These are phyloP conservation scores for Pachycephus smyrnensis DNA, from an alignment of 2,888 invertebrate species.

Conservation along the genomic window DNA sequence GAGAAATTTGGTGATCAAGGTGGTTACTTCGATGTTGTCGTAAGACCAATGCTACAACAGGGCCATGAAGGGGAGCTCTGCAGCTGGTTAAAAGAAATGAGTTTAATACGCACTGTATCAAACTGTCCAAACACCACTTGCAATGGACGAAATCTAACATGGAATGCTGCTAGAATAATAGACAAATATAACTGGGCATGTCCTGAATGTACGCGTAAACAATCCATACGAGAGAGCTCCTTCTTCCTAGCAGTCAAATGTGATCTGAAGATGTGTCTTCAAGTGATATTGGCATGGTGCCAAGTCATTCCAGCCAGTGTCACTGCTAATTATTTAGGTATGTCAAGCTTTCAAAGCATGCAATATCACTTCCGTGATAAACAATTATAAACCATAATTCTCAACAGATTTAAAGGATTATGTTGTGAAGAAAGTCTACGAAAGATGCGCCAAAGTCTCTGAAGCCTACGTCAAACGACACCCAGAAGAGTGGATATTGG, in stretches of 20 bases:
- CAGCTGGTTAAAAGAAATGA: conserved; percentile 69
- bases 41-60: conserved; percentile 68
- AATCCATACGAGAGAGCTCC: conserved; percentile 69
- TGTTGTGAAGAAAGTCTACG: conserved; percentile 72
- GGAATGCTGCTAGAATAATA: conserved; percentile 68
- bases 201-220: conserved; percentile 65
- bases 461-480: conserved; percentile 67
- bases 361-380: background rate
- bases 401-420: conserved; percentile 71
- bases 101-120: conserved; percentile 65
- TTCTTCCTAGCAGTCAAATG: conserved; percentile 76
- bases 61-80: conserved; percentile 70
- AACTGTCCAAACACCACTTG: conserved; percentile 65
- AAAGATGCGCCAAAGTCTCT: conserved; percentile 70
- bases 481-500: conserved; percentile 69
- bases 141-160: conserved; percentile 63
- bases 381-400: background rate
- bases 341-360: conserved; percentile 5
- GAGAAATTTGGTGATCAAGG: conserved; percentile 52
- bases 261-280: conserved; percentile 72
- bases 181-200: conserved; percentile 71
- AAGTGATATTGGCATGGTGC: conserved; percentile 76
- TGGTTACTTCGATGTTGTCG: conserved; percentile 67
- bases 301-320: conserved; percentile 71
- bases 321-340: conserved; percentile 72